A percentile compares a stretch with the other conserved stretches of the same genome.
phyloP scores from a whole-genome alignment of 1,140 invertebrate species.

The Atta colombica region DNA sequence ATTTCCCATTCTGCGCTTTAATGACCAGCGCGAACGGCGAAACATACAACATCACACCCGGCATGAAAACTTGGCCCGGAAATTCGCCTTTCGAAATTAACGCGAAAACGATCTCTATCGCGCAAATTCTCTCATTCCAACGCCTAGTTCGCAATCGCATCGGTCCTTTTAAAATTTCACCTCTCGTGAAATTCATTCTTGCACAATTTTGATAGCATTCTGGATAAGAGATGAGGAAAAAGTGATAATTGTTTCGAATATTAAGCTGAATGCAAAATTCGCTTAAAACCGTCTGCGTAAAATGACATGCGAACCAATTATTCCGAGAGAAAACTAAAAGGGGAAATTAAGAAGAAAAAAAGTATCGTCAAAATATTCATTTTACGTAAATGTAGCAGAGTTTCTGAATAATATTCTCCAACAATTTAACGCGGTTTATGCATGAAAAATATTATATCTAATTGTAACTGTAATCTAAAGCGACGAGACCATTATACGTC shows the following conservation, averaged over 20 bases:
- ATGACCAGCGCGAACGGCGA: constrained; percentile 12
- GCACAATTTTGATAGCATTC: constrained; percentile 6
- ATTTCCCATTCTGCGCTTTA: constrained; percentile 20
- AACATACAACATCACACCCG: neutral
- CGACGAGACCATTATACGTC: neutral
- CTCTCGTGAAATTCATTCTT: constrained; percentile 11
- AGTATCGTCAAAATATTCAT: neutral
- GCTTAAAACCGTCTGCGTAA: constrained; percentile 19
- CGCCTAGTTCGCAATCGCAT: neutral
- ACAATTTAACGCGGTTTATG: neutral
- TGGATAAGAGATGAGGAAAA: constrained; percentile 1
- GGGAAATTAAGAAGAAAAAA: neutral
- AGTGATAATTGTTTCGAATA: constrained; percentile 36
- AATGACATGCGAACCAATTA: neutral
- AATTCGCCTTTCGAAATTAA: constrained; percentile 43
- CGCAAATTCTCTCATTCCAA: neutral
- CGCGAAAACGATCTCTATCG: constrained; percentile 55
- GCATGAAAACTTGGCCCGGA: constrained; percentile 55
- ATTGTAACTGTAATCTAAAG: neutral
- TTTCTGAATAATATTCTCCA: neutral
- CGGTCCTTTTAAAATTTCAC: constrained; percentile 54
- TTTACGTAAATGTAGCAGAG: neutral
- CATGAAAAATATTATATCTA: neutral
- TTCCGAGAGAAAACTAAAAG: neutral
- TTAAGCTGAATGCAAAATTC: constrained; percentile 24